phyloP scores from a whole-genome alignment of 2,888 invertebrate genomes.

The Agrochola lota region DNA sequence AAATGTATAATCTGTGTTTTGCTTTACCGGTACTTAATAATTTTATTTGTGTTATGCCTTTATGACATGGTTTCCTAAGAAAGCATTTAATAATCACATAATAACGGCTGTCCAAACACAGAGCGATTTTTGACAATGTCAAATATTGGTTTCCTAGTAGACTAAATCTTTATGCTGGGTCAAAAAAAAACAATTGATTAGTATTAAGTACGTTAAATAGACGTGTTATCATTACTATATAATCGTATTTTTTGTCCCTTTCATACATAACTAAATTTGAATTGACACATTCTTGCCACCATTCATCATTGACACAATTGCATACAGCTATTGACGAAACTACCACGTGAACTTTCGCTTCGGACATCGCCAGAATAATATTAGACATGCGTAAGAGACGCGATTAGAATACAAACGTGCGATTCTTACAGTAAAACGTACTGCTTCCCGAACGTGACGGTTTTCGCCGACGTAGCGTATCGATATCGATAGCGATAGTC shows the following conservation, averaged over 20 bases:
- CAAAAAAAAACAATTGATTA: not conserved
- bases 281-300: constrained; percentile 19
- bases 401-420: constrained; percentile 56
- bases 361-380: constrained; percentile 60
- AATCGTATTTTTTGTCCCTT: not conserved
- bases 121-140: not conserved
- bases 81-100: not conserved
- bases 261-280: not conserved
- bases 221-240: not conserved
- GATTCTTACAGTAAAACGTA: constrained; percentile 22
- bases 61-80: not conserved
- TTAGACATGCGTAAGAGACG: constrained; percentile 49
- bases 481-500: constrained; percentile 20
- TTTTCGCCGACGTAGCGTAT: constrained; percentile 42
- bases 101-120: not conserved
- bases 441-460: constrained; percentile 53
- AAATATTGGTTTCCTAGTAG: too few relatives aligned
- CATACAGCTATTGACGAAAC: constrained; percentile 48
- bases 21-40: not conserved
- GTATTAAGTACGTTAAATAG: not conserved
- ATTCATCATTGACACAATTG: constrained; percentile 44
- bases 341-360: constrained; percentile 60
- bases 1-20: not conserved
- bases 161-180: not conserved
- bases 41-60: not conserved